These are phyloP conservation scores for Phyllotis vaccarum DNA, from an alignment of 2,797 vertebrate species.

Conservation along the genomic window DNA sequence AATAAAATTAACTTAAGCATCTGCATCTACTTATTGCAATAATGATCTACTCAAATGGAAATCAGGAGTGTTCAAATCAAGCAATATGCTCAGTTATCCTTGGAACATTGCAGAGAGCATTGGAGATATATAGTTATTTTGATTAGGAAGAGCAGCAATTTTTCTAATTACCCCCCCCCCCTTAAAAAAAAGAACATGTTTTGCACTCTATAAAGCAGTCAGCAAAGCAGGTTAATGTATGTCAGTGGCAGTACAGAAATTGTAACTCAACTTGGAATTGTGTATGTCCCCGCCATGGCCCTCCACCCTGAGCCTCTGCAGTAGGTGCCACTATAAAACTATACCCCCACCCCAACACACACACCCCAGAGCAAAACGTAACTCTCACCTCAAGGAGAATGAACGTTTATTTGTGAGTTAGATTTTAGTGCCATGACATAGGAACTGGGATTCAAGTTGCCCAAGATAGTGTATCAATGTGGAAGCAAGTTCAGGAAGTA, in stretches of 20 bases:
- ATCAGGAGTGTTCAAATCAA: conserved; percentile 32
- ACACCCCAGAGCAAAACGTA: not conserved
- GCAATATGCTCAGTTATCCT: conserved; percentile 46
- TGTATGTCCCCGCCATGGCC: not conserved
- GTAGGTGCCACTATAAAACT: not conserved
- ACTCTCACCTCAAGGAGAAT: not conserved
- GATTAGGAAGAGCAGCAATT: conserved; percentile 48
- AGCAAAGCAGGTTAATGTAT: not conserved
- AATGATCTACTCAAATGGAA: conserved; percentile 56
- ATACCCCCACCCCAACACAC: rapidly evolving
- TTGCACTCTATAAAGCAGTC: not conserved
- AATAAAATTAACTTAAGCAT: conserved; percentile 76
- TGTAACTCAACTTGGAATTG: not conserved
- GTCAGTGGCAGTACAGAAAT: not conserved
- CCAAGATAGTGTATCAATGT: not conserved
- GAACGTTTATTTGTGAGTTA: not conserved
- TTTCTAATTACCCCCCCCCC: not conserved
- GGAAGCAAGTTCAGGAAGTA: not conserved
- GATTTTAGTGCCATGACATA: not conserved
- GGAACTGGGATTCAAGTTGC: not conserved
- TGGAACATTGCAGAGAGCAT: conserved; percentile 29
- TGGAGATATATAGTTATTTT: conserved; percentile 62
- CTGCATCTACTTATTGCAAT: conserved; percentile 69
- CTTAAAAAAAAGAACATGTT: not conserved
- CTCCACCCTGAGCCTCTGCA: not conserved